A percentile compares a stretch with the other conserved stretches of the same genome.
These are phyloP conservation scores for Tetheella fluctuosa DNA, from an alignment of 2,888 invertebrate species.

Conservation along the genomic window DNA sequence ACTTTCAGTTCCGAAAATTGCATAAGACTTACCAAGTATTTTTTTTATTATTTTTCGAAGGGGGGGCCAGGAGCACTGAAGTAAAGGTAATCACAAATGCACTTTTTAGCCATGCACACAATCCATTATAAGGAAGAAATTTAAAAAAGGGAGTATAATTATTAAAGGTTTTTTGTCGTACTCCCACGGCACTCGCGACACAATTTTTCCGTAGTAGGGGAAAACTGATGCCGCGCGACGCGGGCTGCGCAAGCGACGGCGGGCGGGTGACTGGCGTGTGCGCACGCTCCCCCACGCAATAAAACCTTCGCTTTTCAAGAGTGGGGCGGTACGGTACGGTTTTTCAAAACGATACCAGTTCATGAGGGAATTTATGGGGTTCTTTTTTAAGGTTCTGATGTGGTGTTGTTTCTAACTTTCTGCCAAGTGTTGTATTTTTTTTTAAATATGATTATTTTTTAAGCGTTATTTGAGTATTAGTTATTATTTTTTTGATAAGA, in stretches of 20 bases:
- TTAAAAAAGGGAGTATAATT: conserved; percentile 23
- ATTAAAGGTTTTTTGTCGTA: conserved; percentile 11
- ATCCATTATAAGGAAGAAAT: conserved; percentile 65
- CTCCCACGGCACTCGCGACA: conserved; percentile 67
- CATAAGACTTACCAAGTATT: conserved; percentile 47
- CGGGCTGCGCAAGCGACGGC: conserved; percentile 69
- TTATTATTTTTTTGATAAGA: neutral
- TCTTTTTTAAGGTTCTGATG: conserved; percentile 20
- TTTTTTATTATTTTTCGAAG: conserved; percentile 41
- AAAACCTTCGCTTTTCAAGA: conserved; percentile 75
- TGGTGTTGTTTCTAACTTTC: neutral
- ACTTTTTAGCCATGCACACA: conserved; percentile 79
- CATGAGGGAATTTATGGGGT: conserved; percentile 32
- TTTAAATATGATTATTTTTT: neutral
- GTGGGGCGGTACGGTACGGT: conserved; percentile 56
- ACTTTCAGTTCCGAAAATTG: conserved; percentile 58
- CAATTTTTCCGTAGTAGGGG: conserved; percentile 73
- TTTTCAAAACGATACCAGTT: conserved; percentile 50
- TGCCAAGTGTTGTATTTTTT: too few relatives aligned
- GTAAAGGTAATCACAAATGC: conserved; percentile 66
- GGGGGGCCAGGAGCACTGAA: conserved; percentile 73
- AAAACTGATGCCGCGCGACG: conserved; percentile 79
- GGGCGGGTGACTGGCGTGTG: conserved; percentile 67
- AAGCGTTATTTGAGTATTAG: neutral
- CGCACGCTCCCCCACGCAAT: conserved; percentile 63